These are phyloP conservation scores for Nothoprocta pentlandii DNA, from an alignment of 2,113 vertebrate genomes.

Conservation along the genomic window DNA sequence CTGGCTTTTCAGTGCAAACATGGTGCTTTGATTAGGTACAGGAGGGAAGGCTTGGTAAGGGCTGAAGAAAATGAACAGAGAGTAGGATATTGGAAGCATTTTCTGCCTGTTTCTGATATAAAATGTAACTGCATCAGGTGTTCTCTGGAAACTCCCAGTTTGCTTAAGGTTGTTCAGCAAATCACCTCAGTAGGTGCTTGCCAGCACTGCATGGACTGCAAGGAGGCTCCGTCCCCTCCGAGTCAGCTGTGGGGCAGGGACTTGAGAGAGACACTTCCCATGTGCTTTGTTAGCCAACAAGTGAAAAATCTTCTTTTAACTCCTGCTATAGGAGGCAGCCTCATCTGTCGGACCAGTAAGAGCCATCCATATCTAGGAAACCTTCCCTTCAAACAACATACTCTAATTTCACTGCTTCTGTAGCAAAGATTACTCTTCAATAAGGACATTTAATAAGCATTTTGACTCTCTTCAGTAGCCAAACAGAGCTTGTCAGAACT, in stretches of 20 bases:
- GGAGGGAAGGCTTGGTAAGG: not conserved
- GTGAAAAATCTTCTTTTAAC: not conserved
- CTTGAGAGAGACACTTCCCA: not conserved
- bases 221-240: not conserved
- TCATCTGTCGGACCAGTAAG: not conserved
- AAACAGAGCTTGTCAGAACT: not conserved
- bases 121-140: not conserved
- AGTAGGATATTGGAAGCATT: not conserved
- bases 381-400: fast-evolving
- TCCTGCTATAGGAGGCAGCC: not conserved
- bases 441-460: not conserved
- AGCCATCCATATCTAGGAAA: not conserved
- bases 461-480: not conserved
- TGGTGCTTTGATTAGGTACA: not conserved
- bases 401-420: not conserved
- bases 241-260: not conserved
- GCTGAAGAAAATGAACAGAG: not conserved
- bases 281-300: not conserved
- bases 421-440: not conserved
- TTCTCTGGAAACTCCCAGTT: not conserved
- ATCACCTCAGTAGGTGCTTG: not conserved
- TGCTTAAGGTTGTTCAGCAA: not conserved
- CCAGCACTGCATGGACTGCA: not conserved
- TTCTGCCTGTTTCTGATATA: not conserved
- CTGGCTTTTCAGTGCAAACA: not conserved